These are phyloP conservation scores for Nannoperca australis DNA, from an alignment of 2,797 vertebrate genomes.

Conservation along the genomic window DNA sequence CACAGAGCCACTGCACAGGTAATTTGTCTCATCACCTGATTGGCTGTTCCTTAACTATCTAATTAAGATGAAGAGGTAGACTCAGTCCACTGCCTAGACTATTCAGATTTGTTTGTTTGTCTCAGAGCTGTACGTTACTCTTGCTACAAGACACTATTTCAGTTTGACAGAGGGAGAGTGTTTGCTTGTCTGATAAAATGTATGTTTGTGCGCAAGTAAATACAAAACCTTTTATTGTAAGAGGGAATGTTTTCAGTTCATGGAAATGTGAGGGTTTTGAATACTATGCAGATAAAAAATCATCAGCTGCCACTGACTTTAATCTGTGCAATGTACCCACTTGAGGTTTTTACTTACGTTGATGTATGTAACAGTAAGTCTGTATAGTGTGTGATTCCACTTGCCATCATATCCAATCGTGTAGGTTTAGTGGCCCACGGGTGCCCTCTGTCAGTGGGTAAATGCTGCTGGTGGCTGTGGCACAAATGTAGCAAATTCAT, in stretches of 20 bases:
- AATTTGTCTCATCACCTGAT: neutral
- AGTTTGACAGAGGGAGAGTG: conserved; percentile 13
- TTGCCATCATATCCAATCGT: neutral
- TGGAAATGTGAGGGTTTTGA: conserved; percentile 2
- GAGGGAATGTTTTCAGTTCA: neutral
- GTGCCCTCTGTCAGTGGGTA: neutral
- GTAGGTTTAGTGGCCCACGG: neutral
- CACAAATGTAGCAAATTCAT: neutral
- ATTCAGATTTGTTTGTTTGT: neutral
- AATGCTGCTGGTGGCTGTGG: neutral
- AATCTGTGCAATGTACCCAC: neutral
- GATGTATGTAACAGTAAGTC: neutral
- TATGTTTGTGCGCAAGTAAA: neutral
- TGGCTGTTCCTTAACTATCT: neutral
- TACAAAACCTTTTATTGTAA: neutral
- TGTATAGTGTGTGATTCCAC: neutral
- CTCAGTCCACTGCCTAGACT: neutral
- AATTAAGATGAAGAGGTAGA: neutral
- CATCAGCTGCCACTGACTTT: conserved; percentile 10
- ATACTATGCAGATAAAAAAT: neutral
- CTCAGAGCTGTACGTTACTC: neutral
- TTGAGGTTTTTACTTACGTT: neutral
- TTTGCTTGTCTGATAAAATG: neutral
- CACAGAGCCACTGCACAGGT: neutral
- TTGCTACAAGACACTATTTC: neutral